Percentiles rank a stretch among this genome's conserved stretches.
phyloP scores from a whole-genome alignment of 2,797 vertebrate species.

The Antrozous pallidus region DNA sequence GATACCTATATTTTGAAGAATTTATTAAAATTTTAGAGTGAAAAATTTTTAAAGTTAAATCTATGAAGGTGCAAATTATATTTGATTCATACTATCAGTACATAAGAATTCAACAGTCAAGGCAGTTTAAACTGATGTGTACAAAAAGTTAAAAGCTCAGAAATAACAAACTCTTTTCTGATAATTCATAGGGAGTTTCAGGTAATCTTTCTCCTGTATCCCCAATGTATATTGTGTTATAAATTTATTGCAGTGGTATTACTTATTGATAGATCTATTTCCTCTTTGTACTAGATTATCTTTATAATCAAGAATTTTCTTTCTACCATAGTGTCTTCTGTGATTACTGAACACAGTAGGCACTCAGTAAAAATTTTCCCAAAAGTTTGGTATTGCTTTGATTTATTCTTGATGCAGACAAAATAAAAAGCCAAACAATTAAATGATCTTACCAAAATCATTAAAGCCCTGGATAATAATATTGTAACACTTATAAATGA shows the following conservation, averaged over 20 bases:
- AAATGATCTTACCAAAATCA: not conserved
- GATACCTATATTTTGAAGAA: not conserved
- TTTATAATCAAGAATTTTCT: not conserved
- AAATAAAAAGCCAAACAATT: not conserved
- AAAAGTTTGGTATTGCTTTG: not conserved
- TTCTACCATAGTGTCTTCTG: not conserved
- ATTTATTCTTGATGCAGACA: conserved; percentile 5
- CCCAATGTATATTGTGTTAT: not conserved
- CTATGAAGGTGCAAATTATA: not conserved
- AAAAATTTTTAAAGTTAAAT: not conserved
- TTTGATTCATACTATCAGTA: not conserved
- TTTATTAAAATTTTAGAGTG: conserved; percentile 9
- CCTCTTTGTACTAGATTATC: not conserved
- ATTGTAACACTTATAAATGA: not conserved
- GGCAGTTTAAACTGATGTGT: not conserved
- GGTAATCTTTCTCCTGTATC: not conserved
- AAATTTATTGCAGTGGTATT: not conserved
- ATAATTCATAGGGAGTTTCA: not conserved
- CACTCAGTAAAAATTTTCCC: not conserved
- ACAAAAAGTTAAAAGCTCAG: not conserved
- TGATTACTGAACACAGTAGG: not conserved
- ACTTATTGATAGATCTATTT: not conserved
- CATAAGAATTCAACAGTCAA: not conserved
- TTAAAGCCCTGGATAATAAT: not conserved
- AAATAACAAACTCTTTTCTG: not conserved